Base-by-base conservation (phyloP, 1,140 invertebrate genomes). In the Polypedilum pembai region DNA sequence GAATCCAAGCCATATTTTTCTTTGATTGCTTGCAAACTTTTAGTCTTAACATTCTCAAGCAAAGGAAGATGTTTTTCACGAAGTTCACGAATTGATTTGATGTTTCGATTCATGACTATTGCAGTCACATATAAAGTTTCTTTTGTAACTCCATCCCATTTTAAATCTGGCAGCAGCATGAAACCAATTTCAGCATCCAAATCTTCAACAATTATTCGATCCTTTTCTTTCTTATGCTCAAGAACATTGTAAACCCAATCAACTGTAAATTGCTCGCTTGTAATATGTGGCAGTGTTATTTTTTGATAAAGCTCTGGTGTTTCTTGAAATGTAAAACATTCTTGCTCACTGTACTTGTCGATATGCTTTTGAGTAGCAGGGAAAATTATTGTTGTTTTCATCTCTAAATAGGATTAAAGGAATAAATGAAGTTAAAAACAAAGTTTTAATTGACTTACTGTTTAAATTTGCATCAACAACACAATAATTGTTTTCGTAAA, bases 211-310 rank as follows among this genome's bases (percentile, higher is more conserved):
- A 98, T 85, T 73, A 99, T 91, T 77, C 91, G 87, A 33, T 98
- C 96, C 4, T 84, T 83, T 86, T 99, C 96, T 75, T 89, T 89
- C 80, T 92, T 94, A 77, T 96, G 94, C 63, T 95, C 91, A 8
- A 99, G 81, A 76, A 98, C 95, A 82, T 99, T 99, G 80, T 95
- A 93, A 0, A 99, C 90, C 97, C 96, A 99, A 85, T 94, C 86
- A 69, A 94, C 83, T 78, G 87, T 89, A 79, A 94, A 91, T 75
- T 91, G 86, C 75, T 87, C 86, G 17, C 85, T 83, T 72, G 88
- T 81, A 72, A 98, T 84, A 82, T 89, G 87, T 0, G 93, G 93
- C 40, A 92, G 79, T 7, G 94, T 94, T 7, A 96, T 84, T 33
- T 85, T 88, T 76, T 90, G 78, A 81, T 98, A 98, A 40, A 94